Evolutionary conservation across 2,888 invertebrate species (phyloP).

Genomic region (Bhutanitis thaidina): DNA sequence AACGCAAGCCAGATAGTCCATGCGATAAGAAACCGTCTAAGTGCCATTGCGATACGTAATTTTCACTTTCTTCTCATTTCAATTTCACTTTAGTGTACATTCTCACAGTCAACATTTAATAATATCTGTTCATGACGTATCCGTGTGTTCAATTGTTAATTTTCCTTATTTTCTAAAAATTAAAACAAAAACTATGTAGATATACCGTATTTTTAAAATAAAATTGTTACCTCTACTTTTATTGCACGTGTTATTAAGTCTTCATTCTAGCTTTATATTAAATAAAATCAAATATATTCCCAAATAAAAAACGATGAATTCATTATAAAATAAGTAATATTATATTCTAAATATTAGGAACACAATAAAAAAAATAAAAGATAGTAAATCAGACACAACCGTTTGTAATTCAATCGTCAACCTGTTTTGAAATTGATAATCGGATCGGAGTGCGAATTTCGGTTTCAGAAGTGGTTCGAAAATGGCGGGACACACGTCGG

Average conservation of each 20-base stretch:
- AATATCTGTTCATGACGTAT: slow-evolving; percentile 31
- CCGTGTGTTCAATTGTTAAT: slow-evolving; percentile 37
- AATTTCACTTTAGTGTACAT: slow-evolving; percentile 63
- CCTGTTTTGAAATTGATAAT: background rate
- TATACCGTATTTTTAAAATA: background rate
- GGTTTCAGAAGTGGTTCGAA: slow-evolving; percentile 33
- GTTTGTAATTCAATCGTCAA: background rate
- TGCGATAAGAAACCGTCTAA: slow-evolving; percentile 58
- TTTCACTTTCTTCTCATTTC: slow-evolving; percentile 58
- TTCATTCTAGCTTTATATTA: background rate
- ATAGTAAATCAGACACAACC: background rate
- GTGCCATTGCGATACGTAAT: slow-evolving; percentile 49
- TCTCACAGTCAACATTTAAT: slow-evolving; percentile 31
- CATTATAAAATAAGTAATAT: too few species aligned
- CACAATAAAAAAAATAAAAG: background rate
- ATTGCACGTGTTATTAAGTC: too few species aligned
- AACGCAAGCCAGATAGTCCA: slow-evolving; percentile 69
- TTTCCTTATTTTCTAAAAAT: slow-evolving; percentile 10
- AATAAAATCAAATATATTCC: slow-evolving; percentile 16
- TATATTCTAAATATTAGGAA: background rate
- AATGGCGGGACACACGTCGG: slow-evolving; percentile 44
- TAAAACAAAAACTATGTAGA: slow-evolving; percentile 5
- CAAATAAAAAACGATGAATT: too few species aligned
- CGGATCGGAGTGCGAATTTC: slow-evolving; percentile 24
- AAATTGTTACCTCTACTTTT: background rate